Conservation (phyloP, 2,888 invertebrate species). For the Mactromeris polynyma region DNA sequence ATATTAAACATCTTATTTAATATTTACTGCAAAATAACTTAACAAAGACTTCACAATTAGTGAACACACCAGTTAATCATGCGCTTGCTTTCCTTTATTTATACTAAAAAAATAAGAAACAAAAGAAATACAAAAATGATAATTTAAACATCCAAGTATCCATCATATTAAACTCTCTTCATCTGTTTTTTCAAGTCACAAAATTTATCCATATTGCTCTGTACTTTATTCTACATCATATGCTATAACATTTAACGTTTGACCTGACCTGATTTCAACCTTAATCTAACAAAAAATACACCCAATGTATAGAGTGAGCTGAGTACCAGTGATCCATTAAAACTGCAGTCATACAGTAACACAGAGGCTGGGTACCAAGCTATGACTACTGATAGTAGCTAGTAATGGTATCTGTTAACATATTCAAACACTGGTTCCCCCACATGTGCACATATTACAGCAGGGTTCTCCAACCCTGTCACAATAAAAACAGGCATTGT, state of each 20-base stretch:
- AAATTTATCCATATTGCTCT: neutral
- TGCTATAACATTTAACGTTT: conserved; percentile 23
- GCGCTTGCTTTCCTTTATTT: neutral
- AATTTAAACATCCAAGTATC: neutral
- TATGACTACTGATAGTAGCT: conserved; percentile 3
- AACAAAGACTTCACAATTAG: conserved; percentile 9
- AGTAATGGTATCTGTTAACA: conserved; percentile 2
- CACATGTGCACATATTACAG: conserved; percentile 13
- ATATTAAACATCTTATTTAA: neutral
- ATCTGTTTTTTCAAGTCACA: neutral
- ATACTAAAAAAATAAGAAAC: neutral
- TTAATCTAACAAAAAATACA: conserved; percentile 44
- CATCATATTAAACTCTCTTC: neutral
- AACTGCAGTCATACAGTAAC: conserved; percentile 16
- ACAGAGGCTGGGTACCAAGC: neutral
- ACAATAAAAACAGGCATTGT: conserved; percentile 23
- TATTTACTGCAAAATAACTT: neutral
- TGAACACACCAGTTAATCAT: neutral
- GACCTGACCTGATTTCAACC: conserved; percentile 45
- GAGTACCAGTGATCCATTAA: conserved; percentile 7
- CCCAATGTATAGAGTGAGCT: conserved; percentile 25
- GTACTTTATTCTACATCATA: neutral
- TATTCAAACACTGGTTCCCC: conserved; percentile 13
- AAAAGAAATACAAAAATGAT: neutral
- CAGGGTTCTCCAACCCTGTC: conserved; percentile 8